A percentile compares a stretch with the other conserved stretches of the same genome.
phyloP scores from a whole-genome alignment of 2,797 vertebrate genomes.

The Hypotaenidia okinawae region DNA sequence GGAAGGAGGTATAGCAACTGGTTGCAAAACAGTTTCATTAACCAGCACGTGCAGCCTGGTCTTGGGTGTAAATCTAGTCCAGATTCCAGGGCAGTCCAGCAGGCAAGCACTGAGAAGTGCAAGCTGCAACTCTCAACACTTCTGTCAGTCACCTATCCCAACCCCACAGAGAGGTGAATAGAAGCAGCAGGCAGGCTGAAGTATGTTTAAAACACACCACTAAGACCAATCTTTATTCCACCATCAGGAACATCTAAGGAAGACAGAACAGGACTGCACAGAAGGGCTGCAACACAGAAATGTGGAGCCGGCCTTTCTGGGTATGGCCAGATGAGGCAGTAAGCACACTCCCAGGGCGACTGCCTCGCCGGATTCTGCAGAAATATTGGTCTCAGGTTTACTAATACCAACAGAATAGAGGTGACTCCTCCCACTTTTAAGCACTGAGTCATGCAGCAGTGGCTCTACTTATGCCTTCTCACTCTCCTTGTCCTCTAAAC shows the following conservation, averaged over 20 bases:
- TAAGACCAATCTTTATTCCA: not conserved
- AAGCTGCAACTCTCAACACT: not conserved
- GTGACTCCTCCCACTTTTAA: not conserved
- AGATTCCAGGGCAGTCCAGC: not conserved
- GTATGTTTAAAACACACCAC: not conserved
- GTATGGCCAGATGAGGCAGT: not conserved
- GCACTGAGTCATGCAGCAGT: not conserved
- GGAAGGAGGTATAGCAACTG: not conserved
- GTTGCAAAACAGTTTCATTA: not conserved
- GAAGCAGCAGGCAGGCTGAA: not conserved
- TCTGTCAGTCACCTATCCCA: not conserved
- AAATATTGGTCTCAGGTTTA: not conserved
- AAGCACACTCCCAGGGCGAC: not conserved
- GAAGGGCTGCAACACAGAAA: not conserved
- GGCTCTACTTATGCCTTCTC: not conserved
- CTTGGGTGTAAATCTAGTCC: not conserved
- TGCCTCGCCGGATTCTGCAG: not conserved
- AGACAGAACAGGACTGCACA: not conserved
- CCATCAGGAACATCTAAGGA: not conserved
- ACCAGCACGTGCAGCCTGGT: not conserved
- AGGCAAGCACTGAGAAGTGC: not conserved
- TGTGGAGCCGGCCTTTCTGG: not conserved
- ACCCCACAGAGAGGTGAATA: not conserved
- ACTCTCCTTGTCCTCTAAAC: not conserved
- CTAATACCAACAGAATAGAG: not conserved